phyloP scores from a whole-genome alignment of 2,888 invertebrate species.

The Torymus texanus region DNA sequence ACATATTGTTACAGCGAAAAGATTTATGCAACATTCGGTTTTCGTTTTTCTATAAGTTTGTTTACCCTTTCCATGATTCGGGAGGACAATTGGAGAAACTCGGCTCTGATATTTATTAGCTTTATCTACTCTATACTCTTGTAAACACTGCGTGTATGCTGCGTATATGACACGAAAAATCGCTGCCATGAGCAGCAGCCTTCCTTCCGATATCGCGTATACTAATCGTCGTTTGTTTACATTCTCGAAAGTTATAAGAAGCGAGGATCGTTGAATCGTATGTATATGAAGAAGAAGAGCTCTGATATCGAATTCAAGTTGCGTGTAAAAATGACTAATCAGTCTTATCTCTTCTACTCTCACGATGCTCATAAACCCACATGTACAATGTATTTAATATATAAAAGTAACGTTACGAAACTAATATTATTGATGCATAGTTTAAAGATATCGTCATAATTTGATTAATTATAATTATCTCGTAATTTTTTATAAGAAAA shows the following conservation, averaged over 20 bases:
- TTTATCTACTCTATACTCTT: constrained; percentile 24
- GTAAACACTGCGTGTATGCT: constrained; percentile 17
- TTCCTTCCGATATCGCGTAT: constrained; percentile 33
- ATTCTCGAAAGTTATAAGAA: constrained; percentile 4
- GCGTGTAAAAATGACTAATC: constrained; percentile 42
- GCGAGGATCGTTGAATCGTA: neutral
- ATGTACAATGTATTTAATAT: constrained; percentile 51
- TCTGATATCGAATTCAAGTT: constrained; percentile 27
- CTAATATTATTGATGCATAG: constrained; percentile 45
- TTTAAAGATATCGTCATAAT: constrained; percentile 37
- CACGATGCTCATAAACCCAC: constrained; percentile 53
- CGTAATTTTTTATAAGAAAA: constrained; percentile 47
- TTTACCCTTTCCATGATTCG: constrained; percentile 1
- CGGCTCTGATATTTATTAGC: constrained; percentile 19
- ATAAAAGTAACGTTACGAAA: constrained; percentile 40
- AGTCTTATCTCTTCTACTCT: constrained; percentile 39
- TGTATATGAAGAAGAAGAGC: neutral
- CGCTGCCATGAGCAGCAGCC: neutral
- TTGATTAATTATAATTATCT: constrained; percentile 45
- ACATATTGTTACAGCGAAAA: constrained; percentile 31
- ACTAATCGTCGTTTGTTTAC: constrained; percentile 18
- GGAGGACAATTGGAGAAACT: constrained; percentile 21
- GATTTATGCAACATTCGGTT: constrained; percentile 30
- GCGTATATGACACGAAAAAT: neutral
- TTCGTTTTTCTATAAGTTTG: neutral